Evolutionary conservation across 2,797 vertebrate genomes (phyloP).

Genomic region (Thaleichthys pacificus): DNA sequence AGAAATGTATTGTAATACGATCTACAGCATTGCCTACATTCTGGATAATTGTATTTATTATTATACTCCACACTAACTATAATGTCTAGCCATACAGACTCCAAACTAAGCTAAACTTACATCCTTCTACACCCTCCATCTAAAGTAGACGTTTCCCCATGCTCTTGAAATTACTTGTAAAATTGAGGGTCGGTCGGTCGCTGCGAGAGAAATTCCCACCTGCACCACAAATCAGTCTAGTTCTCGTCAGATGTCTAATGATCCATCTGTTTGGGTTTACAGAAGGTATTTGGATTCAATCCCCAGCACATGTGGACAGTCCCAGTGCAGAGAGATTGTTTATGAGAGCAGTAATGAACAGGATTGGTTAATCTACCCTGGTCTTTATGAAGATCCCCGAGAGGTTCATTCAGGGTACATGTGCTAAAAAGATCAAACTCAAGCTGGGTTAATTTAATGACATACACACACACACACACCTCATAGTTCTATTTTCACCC

Average conservation of each 20-base stretch:
- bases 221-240: conserved; percentile 57
- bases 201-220: conserved; percentile 62
- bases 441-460: conserved; percentile 64
- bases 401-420: conserved; percentile 62
- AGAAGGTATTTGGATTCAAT: conserved; percentile 60
- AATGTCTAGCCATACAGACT: too few species aligned
- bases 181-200: conserved; percentile 42
- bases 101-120: too few species aligned
- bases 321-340: conserved; percentile 65
- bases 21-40: too few species aligned
- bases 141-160: conserved; percentile 50
- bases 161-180: conserved; percentile 40
- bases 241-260: conserved; percentile 54
- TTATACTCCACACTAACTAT: too few species aligned
- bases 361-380: conserved; percentile 66
- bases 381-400: conserved; percentile 52
- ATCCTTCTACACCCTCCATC: conserved; percentile 11
- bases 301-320: conserved; percentile 55
- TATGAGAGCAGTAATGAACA: conserved; percentile 66
- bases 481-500: conserved; percentile 44
- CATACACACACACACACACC: conserved; percentile 56
- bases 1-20: too few species aligned
- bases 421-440: conserved; percentile 68
- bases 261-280: conserved; percentile 68
- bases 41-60: too few species aligned